Evolutionary conservation across 2,113 vertebrate genomes (phyloP), one percentile per base, ranked within the genome.

Genomic region (Naja naja): DNA sequence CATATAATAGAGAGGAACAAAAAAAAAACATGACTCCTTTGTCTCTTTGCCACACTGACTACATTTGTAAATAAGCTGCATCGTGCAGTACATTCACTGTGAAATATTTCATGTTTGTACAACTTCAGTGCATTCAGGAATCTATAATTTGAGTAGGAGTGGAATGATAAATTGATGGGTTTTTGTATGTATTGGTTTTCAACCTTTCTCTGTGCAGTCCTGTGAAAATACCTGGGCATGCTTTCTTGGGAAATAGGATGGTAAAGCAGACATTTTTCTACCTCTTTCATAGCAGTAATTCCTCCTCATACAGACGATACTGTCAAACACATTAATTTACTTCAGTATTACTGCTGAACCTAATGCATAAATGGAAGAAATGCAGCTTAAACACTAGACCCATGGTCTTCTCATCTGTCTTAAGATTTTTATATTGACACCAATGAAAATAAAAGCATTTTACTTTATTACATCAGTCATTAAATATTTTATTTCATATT

Each of bases 341-440:
- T 54, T 49, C 14, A 34, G 53, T 89, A 85, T 89, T 54, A 89
- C 43, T 27, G 18, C 43, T 49, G 53, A 56, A 89, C 64, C 52
- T 92, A n/a, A 85, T n/a, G 47, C 25, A 55, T 85, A 89, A 92
- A 56, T 92, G 92, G 69, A 92, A 92, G 45, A 25, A 56, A 56
- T 23, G 43, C 5, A 27, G 53, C 25, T 74, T 85, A 89, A 92
- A 89, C 27, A 74, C 85, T 43, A 69, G 64, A 89, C 20, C n/a
- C 64, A 85, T 85, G 23, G 9, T 10, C 81, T 30, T 56, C 43
- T 89, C 34, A 89, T 49, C 85, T 39, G 56, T 85, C 25, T 92
- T 55, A 56, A 45, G 53, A 47, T 30, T 55, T 22, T 81, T 54
- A 47, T 20, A n/a, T 16, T 14, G 11, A 85, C 1, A 49, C 27